Conservation (phyloP, 2,113 vertebrate species). For the Embiotoca jacksoni region DNA sequence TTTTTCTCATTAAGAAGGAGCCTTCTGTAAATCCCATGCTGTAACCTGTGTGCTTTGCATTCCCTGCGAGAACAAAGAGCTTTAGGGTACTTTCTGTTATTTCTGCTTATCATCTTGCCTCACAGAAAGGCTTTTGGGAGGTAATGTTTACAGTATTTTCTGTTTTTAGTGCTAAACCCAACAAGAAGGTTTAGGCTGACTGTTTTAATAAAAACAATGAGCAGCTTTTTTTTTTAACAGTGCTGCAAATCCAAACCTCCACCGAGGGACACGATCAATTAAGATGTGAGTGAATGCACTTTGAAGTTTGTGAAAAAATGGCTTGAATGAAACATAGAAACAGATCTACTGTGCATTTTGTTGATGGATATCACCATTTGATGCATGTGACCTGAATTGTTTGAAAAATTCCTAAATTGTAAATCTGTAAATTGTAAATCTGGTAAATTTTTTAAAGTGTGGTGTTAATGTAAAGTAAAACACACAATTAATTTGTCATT, state of each 20-base stretch:
- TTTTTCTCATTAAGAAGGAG: constrained; percentile 51
- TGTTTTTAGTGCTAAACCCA: constrained; percentile 30
- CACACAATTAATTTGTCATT: too few species aligned
- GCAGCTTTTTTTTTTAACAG: background rate
- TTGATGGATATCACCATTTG: too few species aligned
- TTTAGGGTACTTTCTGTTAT: constrained; percentile 23
- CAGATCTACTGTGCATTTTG: too few species aligned
- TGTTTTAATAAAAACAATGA: constrained; percentile 11
- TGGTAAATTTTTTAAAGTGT: too few species aligned
- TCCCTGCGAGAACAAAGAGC: constrained; percentile 38
- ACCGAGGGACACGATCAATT: background rate
- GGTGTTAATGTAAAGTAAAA: too few species aligned
- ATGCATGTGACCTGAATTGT: too few species aligned
- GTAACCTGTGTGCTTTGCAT: constrained; percentile 38
- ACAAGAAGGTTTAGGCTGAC: constrained; percentile 9
- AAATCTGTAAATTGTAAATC: too few species aligned
- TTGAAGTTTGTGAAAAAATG: too few species aligned
- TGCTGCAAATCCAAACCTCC: background rate
- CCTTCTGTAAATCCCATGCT: constrained; percentile 55
- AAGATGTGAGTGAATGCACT: too few species aligned
- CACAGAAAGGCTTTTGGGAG: constrained; percentile 8
- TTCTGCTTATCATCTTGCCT: constrained; percentile 45
- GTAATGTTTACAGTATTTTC: constrained; percentile 47
- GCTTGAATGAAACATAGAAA: too few species aligned
- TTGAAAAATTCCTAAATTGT: too few species aligned